Evolutionary conservation across 2,888 invertebrate genomes (phyloP), one percentile per base, ranked within the genome.

Genomic region (Perizoma affinitatum): DNA sequence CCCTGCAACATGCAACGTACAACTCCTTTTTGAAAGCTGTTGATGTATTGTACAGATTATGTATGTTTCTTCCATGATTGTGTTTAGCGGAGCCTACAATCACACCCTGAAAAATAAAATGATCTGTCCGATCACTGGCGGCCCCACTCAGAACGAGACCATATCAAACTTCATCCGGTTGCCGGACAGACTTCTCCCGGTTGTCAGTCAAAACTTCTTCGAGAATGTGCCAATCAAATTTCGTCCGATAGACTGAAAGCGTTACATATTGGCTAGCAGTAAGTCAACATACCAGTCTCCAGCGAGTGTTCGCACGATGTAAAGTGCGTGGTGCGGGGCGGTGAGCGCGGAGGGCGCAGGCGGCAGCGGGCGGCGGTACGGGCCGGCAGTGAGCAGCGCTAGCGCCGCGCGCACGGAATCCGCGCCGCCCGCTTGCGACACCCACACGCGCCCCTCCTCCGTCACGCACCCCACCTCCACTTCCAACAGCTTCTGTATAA

Each of bases 381-480:
- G 75, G 40, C 90, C 89, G 22, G 80, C 79, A 70, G 89, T 88
- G 10, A 90, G 86, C 80, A 90, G 75, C 73, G 82, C 83, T 75
- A 87, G 83, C 76, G 86, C 89, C 58, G 66, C 81, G 78, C 80
- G 84, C 74, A 85, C 88, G 70, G 73, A 71, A 61, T 73, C 89
- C 80, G 79, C 91, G 68, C 79, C 89, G 69, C 78, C 93, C 78
- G 83, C 90, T 72, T 84, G 85, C 73, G 84, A 78, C 82, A 83
- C 92, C 92, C 80, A 93, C 82, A 83, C 93, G 76, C 79, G 84
- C 9, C 84, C 92, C 76, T 84, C 94, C 70, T 87, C 88, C 64
- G 86, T 87, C 76, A 92, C 90, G 80, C 91, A 91, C 2, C 88
- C 87, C 71, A 91, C 90, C 74, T 89, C 88, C 76, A 91, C 89